These are phyloP conservation scores for Heterochromis multidens DNA, from an alignment of 2,113 vertebrate genomes.

Conservation along the genomic window DNA sequence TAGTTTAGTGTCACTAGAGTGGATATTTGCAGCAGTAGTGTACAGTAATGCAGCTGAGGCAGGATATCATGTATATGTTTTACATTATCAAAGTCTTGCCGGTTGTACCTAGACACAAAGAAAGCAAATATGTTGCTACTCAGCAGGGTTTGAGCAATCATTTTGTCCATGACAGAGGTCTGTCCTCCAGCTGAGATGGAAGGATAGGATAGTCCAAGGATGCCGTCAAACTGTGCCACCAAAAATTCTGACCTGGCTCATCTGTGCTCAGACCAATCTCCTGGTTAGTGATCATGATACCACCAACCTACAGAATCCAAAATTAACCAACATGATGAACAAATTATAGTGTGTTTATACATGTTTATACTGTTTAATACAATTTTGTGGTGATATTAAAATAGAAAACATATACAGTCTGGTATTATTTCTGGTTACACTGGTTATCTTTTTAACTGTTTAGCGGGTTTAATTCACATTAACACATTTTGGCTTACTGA, in stretches of 20 bases:
- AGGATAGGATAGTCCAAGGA: constrained; percentile 61
- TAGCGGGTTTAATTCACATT: constrained; percentile 35
- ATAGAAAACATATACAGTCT: no score
- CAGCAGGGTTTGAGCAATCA: constrained; percentile 49
- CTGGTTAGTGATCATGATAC: constrained; percentile 60
- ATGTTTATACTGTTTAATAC: neutral
- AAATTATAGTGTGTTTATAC: neutral
- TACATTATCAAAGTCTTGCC: neutral
- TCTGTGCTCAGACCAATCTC: constrained; percentile 62
- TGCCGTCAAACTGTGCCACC: constrained; percentile 57
- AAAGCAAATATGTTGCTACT: constrained; percentile 48
- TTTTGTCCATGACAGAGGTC: constrained; percentile 63
- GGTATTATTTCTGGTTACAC: no score
- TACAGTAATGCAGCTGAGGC: neutral
- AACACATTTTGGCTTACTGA: constrained; percentile 6
- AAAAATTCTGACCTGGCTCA: constrained; percentile 57
- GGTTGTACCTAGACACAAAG: constrained; percentile 50
- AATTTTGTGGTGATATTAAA: neutral
- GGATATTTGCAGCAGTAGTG: neutral
- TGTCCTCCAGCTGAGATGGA: constrained; percentile 36
- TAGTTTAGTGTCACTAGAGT: neutral
- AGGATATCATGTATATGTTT: neutral
- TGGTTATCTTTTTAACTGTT: no score
- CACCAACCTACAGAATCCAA: constrained; percentile 67
- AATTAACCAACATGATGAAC: neutral